A percentile compares a stretch with the other conserved stretches of the same genome.
Conservation (phyloP, 2,113 vertebrate genomes). For the Hippocampus zosterae region DNA sequence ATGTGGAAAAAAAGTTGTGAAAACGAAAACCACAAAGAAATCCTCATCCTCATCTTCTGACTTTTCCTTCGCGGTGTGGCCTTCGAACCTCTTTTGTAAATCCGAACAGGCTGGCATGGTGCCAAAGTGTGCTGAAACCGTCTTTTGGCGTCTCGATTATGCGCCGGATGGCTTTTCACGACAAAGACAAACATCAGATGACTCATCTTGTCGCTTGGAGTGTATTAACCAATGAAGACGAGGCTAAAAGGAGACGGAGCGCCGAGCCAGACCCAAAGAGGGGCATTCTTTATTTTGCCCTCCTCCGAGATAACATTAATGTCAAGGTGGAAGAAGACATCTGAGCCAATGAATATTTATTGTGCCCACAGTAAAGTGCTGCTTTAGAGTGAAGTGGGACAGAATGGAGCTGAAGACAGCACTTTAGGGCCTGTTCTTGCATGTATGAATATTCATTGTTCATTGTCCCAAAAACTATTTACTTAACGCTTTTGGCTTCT, state of each 20-base stretch:
- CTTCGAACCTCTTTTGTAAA: background rate
- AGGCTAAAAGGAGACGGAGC: constrained; percentile 19
- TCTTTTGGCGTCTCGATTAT: background rate
- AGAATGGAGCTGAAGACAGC: constrained; percentile 64
- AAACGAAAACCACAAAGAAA: too few relatives aligned
- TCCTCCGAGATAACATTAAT: constrained; percentile 61
- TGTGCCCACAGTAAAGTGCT: constrained; percentile 63
- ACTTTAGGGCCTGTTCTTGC: constrained; percentile 63
- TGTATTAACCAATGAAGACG: constrained; percentile 38
- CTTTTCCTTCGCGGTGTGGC: background rate
- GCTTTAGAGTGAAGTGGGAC: constrained; percentile 64
- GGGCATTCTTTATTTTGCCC: constrained; percentile 53
- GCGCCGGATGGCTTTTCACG: constrained; percentile 13
- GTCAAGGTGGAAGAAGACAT: constrained; percentile 68
- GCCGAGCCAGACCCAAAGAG: constrained; percentile 11
- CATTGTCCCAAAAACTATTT: constrained; percentile 71
- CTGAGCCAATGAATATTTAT: constrained; percentile 68
- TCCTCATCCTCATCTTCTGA: too few relatives aligned
- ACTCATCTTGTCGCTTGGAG: constrained; percentile 44
- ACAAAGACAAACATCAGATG: constrained; percentile 38
- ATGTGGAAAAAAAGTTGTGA: too few relatives aligned
- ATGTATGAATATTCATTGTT: constrained; percentile 69
- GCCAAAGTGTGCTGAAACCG: background rate
- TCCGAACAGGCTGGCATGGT: background rate
- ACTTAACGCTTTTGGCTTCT: constrained; percentile 51